Conservation (phyloP, 2,888 invertebrate species). For the Conus canariensis region DNA sequence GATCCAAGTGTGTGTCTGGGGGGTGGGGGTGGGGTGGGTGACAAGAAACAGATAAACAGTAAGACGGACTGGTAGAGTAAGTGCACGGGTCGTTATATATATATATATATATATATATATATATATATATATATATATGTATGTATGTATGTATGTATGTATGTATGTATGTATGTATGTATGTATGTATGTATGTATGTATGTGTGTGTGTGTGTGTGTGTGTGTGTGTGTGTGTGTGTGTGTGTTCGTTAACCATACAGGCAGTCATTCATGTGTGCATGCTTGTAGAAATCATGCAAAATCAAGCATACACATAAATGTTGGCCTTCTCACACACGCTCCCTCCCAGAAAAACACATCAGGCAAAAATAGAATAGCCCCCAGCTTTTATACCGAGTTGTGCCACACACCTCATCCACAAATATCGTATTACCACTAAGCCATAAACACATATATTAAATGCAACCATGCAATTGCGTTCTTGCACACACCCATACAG, state of each 20-base stretch:
- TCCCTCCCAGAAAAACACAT: not conserved
- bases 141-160: constrained; percentile 6
- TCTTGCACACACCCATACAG: not conserved
- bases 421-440: too few relatives aligned
- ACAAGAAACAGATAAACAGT: too few relatives aligned
- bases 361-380: not conserved
- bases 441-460: not conserved
- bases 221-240: not conserved
- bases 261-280: not conserved
- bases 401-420: not conserved
- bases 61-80: not conserved
- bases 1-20: too few relatives aligned
- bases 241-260: not conserved
- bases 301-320: not conserved
- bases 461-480: not conserved
- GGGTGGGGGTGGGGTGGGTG: too few relatives aligned
- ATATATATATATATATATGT: not conserved
- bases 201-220: not conserved
- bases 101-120: not conserved
- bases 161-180: not conserved
- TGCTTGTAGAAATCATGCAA: not conserved
- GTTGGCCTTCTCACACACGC: too few relatives aligned
- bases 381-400: too few relatives aligned
- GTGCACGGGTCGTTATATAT: not conserved
- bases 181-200: not conserved